phyloP scores from a whole-genome alignment of 1,140 invertebrate species.

The Drosophila novamexicana region DNA sequence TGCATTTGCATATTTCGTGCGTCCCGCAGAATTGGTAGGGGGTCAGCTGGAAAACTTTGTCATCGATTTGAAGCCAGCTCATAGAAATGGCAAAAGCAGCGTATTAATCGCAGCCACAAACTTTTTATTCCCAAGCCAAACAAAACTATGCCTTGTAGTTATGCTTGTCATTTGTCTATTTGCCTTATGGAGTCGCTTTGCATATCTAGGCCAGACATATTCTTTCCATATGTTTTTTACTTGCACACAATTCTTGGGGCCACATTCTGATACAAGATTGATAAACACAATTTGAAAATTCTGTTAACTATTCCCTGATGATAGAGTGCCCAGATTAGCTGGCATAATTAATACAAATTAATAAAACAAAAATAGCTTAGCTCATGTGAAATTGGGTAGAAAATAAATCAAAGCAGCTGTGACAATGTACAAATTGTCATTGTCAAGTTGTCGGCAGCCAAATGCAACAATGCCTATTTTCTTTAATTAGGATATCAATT shows the following conservation, averaged over 20 bases:
- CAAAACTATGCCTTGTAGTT: constrained; percentile 40
- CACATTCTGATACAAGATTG: too few relatives aligned
- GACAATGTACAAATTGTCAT: constrained; percentile 24
- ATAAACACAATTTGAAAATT: background rate
- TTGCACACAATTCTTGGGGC: too few relatives aligned
- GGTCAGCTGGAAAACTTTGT: constrained; percentile 30
- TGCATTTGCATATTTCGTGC: constrained; percentile 73
- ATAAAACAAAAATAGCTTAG: constrained; percentile 1
- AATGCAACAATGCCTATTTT: constrained; percentile 47
- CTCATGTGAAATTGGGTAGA: constrained; percentile 1
- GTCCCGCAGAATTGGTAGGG: constrained; percentile 8
- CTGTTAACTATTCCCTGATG: background rate
- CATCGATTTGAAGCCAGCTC: constrained; percentile 56
- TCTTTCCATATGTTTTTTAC: too few relatives aligned
- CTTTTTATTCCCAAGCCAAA: constrained; percentile 9
- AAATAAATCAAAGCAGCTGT: constrained; percentile 34
- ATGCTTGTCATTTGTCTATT: constrained; percentile 88
- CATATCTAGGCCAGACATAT: constrained; percentile 76
- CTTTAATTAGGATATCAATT: constrained; percentile 75
- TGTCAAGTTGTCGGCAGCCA: constrained; percentile 24
- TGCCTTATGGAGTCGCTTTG: constrained; percentile 97
- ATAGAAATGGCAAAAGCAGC: constrained; percentile 42
- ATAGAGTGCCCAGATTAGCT: constrained; percentile 22
- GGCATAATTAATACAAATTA: constrained; percentile 44
- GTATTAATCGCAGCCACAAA: constrained; percentile 55